Conservation (phyloP, 2,113 vertebrate species). For the Fulica atra region DNA sequence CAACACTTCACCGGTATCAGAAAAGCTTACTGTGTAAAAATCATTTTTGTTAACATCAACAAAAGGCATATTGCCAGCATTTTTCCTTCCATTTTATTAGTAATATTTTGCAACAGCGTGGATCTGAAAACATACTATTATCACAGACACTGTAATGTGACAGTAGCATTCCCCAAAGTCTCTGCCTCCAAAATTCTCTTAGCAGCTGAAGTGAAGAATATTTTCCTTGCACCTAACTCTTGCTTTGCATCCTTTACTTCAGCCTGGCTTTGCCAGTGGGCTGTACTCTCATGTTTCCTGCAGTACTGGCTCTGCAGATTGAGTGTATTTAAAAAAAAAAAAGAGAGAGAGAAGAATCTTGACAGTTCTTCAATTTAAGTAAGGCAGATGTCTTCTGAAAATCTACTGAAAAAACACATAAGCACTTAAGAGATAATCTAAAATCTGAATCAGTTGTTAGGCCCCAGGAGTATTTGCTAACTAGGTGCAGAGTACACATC, state of each 20-base stretch:
- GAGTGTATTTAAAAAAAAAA: neutral
- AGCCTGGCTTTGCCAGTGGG: neutral
- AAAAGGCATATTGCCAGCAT: neutral
- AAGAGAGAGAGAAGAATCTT: no score
- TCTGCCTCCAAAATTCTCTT: neutral
- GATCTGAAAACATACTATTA: neutral
- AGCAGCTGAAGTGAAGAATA: neutral
- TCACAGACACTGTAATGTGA: neutral
- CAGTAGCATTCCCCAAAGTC: neutral
- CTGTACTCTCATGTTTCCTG: neutral
- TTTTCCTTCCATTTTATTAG: neutral
- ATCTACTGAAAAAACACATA: neutral
- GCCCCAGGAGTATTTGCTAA: conserved; percentile 2
- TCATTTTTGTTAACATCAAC: neutral
- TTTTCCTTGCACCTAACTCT: neutral
- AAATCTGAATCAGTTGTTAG: conserved; percentile 37
- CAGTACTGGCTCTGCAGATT: neutral
- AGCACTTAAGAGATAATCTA: conserved; percentile 24
- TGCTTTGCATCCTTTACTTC: neutral
- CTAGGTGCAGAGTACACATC: neutral
- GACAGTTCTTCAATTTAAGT: neutral
- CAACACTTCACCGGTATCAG: neutral
- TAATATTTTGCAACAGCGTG: neutral
- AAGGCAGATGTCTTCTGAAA: neutral
- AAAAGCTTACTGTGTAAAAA: neutral